Evolutionary conservation across 2,113 vertebrate genomes (phyloP).

Genomic region (Romanogobio albipinnatus): DNA sequence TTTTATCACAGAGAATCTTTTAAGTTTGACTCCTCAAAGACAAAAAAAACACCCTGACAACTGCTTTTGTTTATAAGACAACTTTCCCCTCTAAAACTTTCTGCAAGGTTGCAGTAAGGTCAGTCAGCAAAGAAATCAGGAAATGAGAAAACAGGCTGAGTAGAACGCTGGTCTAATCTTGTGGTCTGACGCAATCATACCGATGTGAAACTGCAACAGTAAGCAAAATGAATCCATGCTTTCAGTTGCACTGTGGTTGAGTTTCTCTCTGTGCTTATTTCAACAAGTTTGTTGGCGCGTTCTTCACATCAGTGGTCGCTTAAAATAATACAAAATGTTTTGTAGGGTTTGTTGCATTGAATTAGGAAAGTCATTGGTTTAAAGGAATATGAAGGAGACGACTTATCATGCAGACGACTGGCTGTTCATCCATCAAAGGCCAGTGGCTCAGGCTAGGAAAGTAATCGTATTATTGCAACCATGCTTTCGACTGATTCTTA

Average conservation of each 20-base stretch:
- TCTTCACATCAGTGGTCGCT: conserved; percentile 10
- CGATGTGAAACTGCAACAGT: conserved; percentile 9
- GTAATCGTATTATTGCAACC: conserved; percentile 36
- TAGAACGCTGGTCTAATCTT: background rate
- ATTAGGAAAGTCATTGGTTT: conserved; percentile 41
- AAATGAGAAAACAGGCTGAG: background rate
- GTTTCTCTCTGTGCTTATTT: background rate
- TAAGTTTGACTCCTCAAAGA: too few species aligned
- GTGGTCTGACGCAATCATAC: conserved; percentile 7
- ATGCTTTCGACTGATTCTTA: background rate
- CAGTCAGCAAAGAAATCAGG: conserved; percentile 11
- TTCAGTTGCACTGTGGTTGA: background rate
- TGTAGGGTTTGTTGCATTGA: conserved; percentile 17
- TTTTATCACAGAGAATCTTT: too few species aligned
- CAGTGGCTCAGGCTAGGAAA: conserved; percentile 25
- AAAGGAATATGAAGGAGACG: conserved; percentile 20
- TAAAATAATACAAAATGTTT: conserved; percentile 2
- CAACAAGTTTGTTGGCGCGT: background rate
- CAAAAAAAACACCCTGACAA: too few species aligned
- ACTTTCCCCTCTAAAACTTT: conserved; percentile 11
- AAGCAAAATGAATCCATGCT: background rate
- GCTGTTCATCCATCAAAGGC: conserved; percentile 40
- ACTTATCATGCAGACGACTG: conserved; percentile 40
- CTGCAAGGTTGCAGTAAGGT: conserved; percentile 3
- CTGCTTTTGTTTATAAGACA: background rate